Evolutionary conservation across 2,797 vertebrate species (phyloP).

Genomic region (Arctocebus calabarensis): DNA sequence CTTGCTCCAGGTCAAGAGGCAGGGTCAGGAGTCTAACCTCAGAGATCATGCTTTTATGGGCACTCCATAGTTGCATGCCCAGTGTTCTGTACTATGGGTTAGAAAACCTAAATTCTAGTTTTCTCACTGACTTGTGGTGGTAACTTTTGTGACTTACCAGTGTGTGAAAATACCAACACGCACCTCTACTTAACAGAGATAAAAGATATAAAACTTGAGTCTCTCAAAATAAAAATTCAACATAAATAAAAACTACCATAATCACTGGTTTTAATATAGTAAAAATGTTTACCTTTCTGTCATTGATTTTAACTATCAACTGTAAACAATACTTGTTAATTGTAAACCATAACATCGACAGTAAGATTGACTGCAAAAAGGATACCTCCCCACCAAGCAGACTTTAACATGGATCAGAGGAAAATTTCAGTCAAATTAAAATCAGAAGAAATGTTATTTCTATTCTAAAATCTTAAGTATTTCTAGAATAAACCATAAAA

Average conservation of each 20-base stretch:
- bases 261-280: neutral
- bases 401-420: neutral
- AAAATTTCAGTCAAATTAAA: slow-evolving; percentile 47
- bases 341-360: neutral
- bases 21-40: neutral
- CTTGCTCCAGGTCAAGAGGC: neutral
- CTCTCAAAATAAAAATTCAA: slow-evolving; percentile 54
- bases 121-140: neutral
- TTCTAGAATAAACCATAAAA: slow-evolving; percentile 27
- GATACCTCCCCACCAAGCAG: neutral
- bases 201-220: neutral
- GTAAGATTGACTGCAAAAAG: neutral
- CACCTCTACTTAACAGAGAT: neutral
- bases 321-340: neutral
- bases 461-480: slow-evolving; percentile 31
- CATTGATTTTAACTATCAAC: slow-evolving; percentile 27
- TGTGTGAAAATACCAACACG: slow-evolving; percentile 37
- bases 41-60: neutral
- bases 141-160: neutral
- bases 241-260: slow-evolving; percentile 36
- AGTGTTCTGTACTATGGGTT: neutral
- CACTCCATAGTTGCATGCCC: neutral
- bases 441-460: slow-evolving; percentile 8
- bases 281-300: neutral
- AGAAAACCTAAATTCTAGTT: slow-evolving; percentile 41